Conservation (phyloP, 2,113 vertebrate species). For the Lamprotornis superbus region DNA sequence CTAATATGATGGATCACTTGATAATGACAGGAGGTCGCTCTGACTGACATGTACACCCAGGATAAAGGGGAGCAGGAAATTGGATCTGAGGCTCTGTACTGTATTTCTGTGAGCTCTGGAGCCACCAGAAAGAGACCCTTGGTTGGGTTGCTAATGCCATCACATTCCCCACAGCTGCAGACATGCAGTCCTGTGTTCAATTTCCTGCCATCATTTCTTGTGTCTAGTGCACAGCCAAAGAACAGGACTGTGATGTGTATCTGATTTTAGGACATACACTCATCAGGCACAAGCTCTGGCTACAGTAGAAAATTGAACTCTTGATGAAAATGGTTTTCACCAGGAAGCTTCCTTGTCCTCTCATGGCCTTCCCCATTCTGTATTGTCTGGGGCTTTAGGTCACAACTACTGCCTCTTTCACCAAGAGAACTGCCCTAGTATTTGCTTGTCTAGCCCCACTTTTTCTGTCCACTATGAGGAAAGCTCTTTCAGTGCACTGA, state of each 20-base stretch:
- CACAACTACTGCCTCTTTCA: background rate
- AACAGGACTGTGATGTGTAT: slow-evolving; percentile 18
- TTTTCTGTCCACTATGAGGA: background rate
- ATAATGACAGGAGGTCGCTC: background rate
- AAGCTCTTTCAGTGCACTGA: background rate
- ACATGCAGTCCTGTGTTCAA: background rate
- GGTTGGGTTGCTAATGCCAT: background rate
- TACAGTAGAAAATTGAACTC: slow-evolving; percentile 24
- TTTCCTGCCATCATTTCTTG: slow-evolving; percentile 51
- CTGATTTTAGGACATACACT: background rate
- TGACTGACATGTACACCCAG: background rate
- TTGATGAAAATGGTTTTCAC: background rate
- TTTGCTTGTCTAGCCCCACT: background rate
- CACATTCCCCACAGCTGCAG: background rate
- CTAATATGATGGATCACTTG: slow-evolving; percentile 55
- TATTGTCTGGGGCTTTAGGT: background rate
- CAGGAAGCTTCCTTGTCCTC: background rate
- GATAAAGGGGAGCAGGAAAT: slow-evolving; percentile 62
- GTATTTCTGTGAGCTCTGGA: background rate
- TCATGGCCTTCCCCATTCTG: background rate
- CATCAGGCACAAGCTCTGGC: background rate
- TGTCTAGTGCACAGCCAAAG: background rate
- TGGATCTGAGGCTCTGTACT: slow-evolving; percentile 6
- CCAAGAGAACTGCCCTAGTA: background rate
- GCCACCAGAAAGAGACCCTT: slow-evolving; percentile 1